Percentiles rank a stretch among this genome's conserved stretches.
Evolutionary conservation across 2,113 vertebrate species (phyloP).

Genomic region (Nettapus auritus): DNA sequence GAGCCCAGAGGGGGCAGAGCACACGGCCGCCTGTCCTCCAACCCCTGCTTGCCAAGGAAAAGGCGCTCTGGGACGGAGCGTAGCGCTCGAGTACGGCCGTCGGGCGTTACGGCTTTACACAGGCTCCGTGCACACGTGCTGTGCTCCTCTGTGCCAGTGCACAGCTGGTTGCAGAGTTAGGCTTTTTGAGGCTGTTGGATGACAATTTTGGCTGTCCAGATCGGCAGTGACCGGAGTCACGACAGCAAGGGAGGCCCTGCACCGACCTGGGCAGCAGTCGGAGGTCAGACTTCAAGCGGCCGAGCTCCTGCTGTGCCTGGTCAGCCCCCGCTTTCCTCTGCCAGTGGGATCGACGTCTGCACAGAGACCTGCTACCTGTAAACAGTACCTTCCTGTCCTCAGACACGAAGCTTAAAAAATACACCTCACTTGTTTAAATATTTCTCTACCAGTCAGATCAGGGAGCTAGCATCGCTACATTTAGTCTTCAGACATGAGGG

Average conservation of each 20-base stretch:
- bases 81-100: no score
- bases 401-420: background rate
- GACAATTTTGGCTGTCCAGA: background rate
- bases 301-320: rapidly evolving
- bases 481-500: background rate
- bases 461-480: rapidly evolving
- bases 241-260: background rate
- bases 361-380: background rate
- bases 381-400: constrained; percentile 6
- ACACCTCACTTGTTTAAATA: background rate
- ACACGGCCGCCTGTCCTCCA: background rate
- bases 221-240: background rate
- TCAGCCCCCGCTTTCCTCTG: background rate
- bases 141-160: background rate
- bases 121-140: background rate
- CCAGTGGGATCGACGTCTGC: rapidly evolving
- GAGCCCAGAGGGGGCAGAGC: background rate
- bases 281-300: background rate
- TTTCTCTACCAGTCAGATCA: background rate
- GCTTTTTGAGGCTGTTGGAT: background rate
- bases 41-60: background rate
- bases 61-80: background rate
- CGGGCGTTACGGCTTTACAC: background rate
- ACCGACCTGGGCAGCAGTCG: rapidly evolving
- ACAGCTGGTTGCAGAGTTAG: background rate